Evolutionary conservation across 2,888 invertebrate species (phyloP), one percentile per base, ranked within the genome.

Genomic region (Lycocerus yunnanus): DNA sequence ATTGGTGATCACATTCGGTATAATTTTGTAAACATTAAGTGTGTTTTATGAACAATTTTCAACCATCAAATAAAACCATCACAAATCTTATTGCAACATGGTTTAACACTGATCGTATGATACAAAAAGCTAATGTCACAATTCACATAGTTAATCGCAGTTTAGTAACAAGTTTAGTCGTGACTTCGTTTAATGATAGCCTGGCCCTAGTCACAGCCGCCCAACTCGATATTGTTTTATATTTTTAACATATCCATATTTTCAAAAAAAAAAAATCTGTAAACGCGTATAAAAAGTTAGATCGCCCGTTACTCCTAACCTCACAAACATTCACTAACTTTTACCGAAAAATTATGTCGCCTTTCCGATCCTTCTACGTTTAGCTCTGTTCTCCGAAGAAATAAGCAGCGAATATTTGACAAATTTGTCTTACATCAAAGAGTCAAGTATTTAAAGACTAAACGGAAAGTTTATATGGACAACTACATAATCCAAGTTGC

Each of bases 111-210:
- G 80, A 81, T 80, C 78, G 78, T 79, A 79, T 80, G 81, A 82
- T 82, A 81, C 79, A 81, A 83, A 81, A 82, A 82, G 80, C 80
- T 83, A 82, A 83, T 82, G 82, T 83, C 82, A 81, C 83, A 82
- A 82, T 83, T 83, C 82, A 83, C 82, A 81, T 81, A 81, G 81
- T 82, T 83, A 83, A 82, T 82, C 82, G 81, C 81, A 82, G 82
- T 82, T 82, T 82, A 81, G 81, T 81, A 81, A 82, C 81, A 81
- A 81, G 82, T 82, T 81, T 78, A 80, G 80, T 83, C 83, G 83
- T 83, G 83, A 83, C 83, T 83, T 82, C 80, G 80, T 81, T 82
- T 83, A 83, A 83, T 83, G 82, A 83, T 83, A 83, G 82, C 79
- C 80, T 81, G 80, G 78, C 79, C 78, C 79, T 80, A 80, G 80